phyloP scores from a whole-genome alignment of 2,888 invertebrate species.

The Agrypnus murinus region DNA sequence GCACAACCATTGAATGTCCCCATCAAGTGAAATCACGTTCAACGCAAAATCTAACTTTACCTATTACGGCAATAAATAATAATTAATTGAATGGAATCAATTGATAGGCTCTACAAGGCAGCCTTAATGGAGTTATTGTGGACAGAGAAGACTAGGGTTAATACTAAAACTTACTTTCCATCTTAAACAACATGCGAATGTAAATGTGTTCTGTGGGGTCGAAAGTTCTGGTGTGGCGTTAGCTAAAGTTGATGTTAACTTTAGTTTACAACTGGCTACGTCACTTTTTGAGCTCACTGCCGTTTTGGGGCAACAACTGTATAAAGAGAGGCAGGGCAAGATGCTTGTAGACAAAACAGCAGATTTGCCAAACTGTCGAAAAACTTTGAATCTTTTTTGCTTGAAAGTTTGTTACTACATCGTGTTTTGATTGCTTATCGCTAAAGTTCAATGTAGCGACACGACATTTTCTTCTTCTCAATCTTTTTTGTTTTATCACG shows the following conservation, averaged over 20 bases:
- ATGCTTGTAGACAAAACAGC: slow-evolving; percentile 36
- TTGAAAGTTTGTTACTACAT: slow-evolving; percentile 32
- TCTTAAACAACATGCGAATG: slow-evolving; percentile 33
- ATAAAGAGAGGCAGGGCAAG: slow-evolving; percentile 1
- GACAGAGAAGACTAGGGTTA: too few relatives aligned
- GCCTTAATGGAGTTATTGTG: too few relatives aligned
- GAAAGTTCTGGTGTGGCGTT: slow-evolving; percentile 34
- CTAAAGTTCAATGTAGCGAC: slow-evolving; percentile 41
- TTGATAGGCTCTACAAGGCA: too few relatives aligned
- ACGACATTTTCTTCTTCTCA: slow-evolving; percentile 24
- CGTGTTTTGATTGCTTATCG: slow-evolving; percentile 46
- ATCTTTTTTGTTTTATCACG: slow-evolving; percentile 39
- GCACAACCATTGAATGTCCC: neutral
- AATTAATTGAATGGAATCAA: too few relatives aligned
- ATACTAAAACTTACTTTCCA: slow-evolving; percentile 5
- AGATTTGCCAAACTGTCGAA: slow-evolving; percentile 34
- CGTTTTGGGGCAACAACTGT: slow-evolving; percentile 30
- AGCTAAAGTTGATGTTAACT: slow-evolving; percentile 37
- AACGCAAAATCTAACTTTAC: too few relatives aligned
- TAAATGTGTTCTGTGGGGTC: slow-evolving; percentile 33
- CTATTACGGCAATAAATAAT: too few relatives aligned
- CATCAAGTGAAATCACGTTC: neutral
- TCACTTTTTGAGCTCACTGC: slow-evolving; percentile 40
- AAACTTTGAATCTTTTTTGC: slow-evolving; percentile 40
- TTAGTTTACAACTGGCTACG: slow-evolving; percentile 41